These are phyloP conservation scores for Hypanus sabinus DNA, from an alignment of 2,113 vertebrate genomes.

Conservation along the genomic window DNA sequence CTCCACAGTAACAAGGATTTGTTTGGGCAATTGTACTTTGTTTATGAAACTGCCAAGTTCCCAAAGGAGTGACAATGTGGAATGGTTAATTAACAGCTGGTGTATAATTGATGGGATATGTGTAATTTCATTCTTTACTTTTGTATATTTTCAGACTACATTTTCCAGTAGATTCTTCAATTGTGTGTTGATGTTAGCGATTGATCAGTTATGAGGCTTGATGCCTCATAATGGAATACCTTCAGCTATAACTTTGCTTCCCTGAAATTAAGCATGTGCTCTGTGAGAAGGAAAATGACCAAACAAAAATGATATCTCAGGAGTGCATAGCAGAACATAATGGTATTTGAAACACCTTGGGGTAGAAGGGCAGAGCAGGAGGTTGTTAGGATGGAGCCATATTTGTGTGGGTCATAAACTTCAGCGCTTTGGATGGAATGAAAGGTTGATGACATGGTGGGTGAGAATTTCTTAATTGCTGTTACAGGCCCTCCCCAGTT, in stretches of 20 bases:
- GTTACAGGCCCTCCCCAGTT: too few relatives aligned
- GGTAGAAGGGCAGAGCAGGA: not conserved
- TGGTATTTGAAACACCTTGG: not conserved
- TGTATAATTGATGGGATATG: not conserved
- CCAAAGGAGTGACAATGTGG: conserved; percentile 15
- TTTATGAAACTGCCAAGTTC: not conserved
- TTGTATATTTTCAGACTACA: not conserved
- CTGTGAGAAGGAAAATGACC: not conserved
- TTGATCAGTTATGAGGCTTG: not conserved
- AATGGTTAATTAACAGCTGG: not conserved
- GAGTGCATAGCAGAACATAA: not conserved
- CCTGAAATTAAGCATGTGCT: not conserved
- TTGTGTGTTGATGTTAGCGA: not conserved
- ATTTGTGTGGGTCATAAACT: too few relatives aligned
- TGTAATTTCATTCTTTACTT: not conserved
- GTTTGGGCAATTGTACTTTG: not conserved
- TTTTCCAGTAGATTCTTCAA: not conserved
- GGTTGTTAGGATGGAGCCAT: not conserved
- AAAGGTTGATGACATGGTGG: too few relatives aligned
- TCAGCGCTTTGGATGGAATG: too few relatives aligned
- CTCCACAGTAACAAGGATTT: not conserved
- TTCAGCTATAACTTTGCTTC: not conserved
- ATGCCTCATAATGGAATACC: not conserved
- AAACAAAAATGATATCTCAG: not conserved
- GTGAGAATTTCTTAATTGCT: too few relatives aligned